Conservation (phyloP, 2,888 invertebrate genomes). For the Drosophila kambysellisi region DNA sequence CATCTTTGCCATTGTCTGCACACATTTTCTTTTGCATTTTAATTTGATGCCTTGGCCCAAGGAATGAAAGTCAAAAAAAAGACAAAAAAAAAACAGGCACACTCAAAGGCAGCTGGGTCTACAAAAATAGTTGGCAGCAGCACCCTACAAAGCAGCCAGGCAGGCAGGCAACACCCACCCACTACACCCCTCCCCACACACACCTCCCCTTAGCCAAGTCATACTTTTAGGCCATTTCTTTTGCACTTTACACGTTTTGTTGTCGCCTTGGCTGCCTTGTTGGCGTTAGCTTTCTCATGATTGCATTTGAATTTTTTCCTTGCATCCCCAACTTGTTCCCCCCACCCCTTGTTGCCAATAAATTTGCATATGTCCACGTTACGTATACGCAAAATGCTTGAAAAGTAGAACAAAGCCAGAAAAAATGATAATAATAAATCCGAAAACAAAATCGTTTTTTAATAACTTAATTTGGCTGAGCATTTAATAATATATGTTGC, state of each 20-base stretch:
- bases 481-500: constrained; percentile 49
- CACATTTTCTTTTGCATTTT: constrained; percentile 65
- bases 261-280: constrained; percentile 28
- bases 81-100: neutral
- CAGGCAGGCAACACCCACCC: constrained; percentile 6
- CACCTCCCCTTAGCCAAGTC: constrained; percentile 42
- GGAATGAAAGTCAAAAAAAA: constrained; percentile 35
- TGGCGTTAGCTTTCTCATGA: constrained; percentile 60
- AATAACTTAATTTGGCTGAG: constrained; percentile 70
- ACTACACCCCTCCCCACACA: neutral
- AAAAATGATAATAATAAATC: neutral
- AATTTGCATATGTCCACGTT: constrained; percentile 65
- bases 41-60: constrained; percentile 65
- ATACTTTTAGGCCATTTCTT: constrained; percentile 76
- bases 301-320: constrained; percentile 55
- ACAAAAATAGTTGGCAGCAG: constrained; percentile 68
- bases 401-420: neutral
- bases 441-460: constrained; percentile 63
- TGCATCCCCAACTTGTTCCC: no score
- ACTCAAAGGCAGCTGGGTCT: constrained; percentile 67
- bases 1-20: constrained; percentile 8
- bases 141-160: neutral
- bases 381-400: constrained; percentile 54
- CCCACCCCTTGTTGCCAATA: constrained; percentile 6
- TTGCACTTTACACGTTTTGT: constrained; percentile 50